Evolutionary conservation across 1,140 invertebrate genomes (phyloP).

Genomic region (Lysiphlebus fabarum): DNA sequence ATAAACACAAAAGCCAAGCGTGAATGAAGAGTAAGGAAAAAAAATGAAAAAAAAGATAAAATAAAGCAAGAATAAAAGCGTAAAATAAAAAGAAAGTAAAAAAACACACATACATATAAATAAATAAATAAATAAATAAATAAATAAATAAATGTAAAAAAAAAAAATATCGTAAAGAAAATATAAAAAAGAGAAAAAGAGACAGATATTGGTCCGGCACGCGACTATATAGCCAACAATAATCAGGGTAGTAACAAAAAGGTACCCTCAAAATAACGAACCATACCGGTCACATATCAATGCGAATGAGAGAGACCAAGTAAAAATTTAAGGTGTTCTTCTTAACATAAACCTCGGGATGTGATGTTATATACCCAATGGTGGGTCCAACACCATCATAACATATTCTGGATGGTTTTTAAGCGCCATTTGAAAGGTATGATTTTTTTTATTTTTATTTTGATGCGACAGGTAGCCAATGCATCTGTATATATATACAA

Average conservation of each 20-base stretch:
- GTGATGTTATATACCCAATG: too few relatives aligned
- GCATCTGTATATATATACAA: constrained; percentile 14
- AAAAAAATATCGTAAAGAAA: neutral
- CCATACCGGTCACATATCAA: constrained; percentile 18
- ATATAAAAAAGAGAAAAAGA: neutral
- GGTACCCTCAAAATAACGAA: constrained; percentile 26
- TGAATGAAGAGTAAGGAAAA: constrained; percentile 1
- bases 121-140: neutral
- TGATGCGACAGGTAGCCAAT: constrained; percentile 20
- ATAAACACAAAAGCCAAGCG: constrained; percentile 3
- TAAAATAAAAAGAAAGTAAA: neutral
- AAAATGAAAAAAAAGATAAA: neutral
- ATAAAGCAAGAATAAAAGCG: neutral
- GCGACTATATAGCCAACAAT: constrained; percentile 32
- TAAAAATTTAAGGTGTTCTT: constrained; percentile 16
- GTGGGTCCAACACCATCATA: too few relatives aligned
- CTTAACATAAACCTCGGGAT: constrained; percentile 6
- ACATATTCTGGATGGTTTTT: too few relatives aligned
- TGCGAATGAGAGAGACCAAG: constrained; percentile 22
- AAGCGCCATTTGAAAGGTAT: too few relatives aligned
- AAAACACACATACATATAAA: constrained; percentile 2
- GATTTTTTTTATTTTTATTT: too few relatives aligned
- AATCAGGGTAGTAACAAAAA: constrained; percentile 41
- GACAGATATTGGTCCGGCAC: constrained; percentile 43
- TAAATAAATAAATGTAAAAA: neutral